phyloP scores from a whole-genome alignment of 1,140 invertebrate genomes.

The Tachypleus tridentatus region DNA sequence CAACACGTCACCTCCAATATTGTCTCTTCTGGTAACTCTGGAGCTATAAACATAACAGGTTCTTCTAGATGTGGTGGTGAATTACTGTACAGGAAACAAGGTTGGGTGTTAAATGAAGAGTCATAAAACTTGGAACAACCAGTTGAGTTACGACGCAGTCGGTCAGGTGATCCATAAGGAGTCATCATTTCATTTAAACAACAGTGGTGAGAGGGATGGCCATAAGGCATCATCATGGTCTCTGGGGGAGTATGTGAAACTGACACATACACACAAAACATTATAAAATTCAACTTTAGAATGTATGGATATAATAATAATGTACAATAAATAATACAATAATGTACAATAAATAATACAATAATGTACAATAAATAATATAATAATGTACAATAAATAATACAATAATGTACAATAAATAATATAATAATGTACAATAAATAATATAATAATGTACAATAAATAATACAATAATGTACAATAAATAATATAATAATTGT shows the following conservation, averaged over 20 bases:
- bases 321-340: no score
- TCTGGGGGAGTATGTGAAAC: slow-evolving; percentile 13
- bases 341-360: no score
- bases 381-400: no score
- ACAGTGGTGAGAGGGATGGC: slow-evolving; percentile 9
- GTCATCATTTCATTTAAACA: neutral
- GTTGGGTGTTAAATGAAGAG: slow-evolving; percentile 9
- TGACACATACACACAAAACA: slow-evolving; percentile 1
- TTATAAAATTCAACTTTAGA: neutral
- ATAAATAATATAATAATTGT: no score
- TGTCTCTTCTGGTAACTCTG: slow-evolving; percentile 89
- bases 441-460: no score
- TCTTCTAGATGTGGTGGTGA: slow-evolving; percentile 41
- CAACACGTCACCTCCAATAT: slow-evolving; percentile 55
- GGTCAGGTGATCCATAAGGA: slow-evolving; percentile 10
- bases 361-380: no score
- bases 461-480: no score
- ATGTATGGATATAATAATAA: no score
- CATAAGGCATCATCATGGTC: slow-evolving; percentile 3
- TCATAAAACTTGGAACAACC: slow-evolving; percentile 4
- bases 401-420: no score
- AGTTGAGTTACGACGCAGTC: slow-evolving; percentile 10
- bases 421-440: no score
- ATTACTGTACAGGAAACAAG: slow-evolving; percentile 17
- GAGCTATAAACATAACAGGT: slow-evolving; percentile 67